Percentiles rank a stretch among this genome's conserved stretches.
Evolutionary conservation across 2,888 invertebrate species (phyloP).

Genomic region (Cremastobaeus sp.): DNA sequence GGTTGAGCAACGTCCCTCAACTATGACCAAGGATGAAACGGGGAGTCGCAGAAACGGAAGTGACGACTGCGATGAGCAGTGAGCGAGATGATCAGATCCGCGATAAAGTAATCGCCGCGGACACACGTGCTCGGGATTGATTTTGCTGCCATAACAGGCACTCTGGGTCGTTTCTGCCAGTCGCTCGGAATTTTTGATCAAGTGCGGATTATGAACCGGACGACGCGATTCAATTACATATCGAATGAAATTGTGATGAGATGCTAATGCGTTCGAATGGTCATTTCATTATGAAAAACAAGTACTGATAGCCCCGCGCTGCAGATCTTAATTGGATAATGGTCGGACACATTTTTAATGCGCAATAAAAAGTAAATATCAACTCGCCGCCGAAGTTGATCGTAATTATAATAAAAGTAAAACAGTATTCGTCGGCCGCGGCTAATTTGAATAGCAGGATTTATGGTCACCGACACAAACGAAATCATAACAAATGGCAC

Average conservation of each 20-base stretch:
- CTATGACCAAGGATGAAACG: constrained; percentile 42
- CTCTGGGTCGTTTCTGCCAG: no score
- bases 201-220: constrained; percentile 24
- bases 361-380: constrained; percentile 34
- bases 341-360: constrained; percentile 33
- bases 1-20: constrained; percentile 53
- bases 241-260: constrained; percentile 44
- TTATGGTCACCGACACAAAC: background rate
- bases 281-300: constrained; percentile 50
- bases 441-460: constrained; percentile 34
- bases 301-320: constrained; percentile 25
- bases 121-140: constrained; percentile 37
- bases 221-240: constrained; percentile 40
- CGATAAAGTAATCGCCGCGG: constrained; percentile 46
- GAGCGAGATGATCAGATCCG: constrained; percentile 29
- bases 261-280: constrained; percentile 39
- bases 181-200: no score
- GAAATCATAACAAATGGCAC: constrained; percentile 34
- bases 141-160: no score
- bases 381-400: constrained; percentile 27
- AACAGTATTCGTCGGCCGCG: constrained; percentile 6
- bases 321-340: constrained; percentile 57
- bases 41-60: constrained; percentile 34
- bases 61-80: constrained; percentile 33
- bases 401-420: constrained; percentile 6